Conservation (phyloP, 2,113 vertebrate species). For the Platichthys flesus region DNA sequence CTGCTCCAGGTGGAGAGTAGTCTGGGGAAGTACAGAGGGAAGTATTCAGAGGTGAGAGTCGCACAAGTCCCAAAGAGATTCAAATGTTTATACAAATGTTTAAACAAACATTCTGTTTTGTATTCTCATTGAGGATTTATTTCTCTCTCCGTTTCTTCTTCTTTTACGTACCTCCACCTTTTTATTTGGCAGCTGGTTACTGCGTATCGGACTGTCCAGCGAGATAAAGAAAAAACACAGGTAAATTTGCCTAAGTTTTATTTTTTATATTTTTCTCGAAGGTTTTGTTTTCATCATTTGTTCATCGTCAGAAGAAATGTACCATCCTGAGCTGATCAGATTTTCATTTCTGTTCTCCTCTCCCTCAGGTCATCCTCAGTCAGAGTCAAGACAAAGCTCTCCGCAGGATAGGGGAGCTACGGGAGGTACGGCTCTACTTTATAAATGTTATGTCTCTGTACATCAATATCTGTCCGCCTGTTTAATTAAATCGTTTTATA, state of each 20-base stretch:
- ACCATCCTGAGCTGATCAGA: conserved; percentile 1
- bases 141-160: neutral
- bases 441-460: conserved; percentile 6
- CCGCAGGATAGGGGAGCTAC: conserved; percentile 93
- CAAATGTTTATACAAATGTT: neutral
- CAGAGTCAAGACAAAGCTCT: conserved; percentile 98
- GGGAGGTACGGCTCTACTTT: conserved; percentile 84
- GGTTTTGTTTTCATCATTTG: neutral
- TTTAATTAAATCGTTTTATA: neutral
- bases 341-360: conserved; percentile 28
- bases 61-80: neutral
- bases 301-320: neutral
- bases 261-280: neutral
- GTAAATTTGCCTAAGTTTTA: conserved; percentile 72
- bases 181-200: conserved; percentile 85
- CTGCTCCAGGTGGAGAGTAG: conserved; percentile 88
- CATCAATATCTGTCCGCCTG: neutral
- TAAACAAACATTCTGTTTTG: neutral
- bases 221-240: conserved; percentile 96
- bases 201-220: conserved; percentile 89
- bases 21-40: conserved; percentile 89
- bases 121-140: neutral
- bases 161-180: neutral
- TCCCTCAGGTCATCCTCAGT: conserved; percentile 89
- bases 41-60: conserved; percentile 90